Conservation (phyloP, 1,140 invertebrate species). For the Dermatophagoides farinae region DNA sequence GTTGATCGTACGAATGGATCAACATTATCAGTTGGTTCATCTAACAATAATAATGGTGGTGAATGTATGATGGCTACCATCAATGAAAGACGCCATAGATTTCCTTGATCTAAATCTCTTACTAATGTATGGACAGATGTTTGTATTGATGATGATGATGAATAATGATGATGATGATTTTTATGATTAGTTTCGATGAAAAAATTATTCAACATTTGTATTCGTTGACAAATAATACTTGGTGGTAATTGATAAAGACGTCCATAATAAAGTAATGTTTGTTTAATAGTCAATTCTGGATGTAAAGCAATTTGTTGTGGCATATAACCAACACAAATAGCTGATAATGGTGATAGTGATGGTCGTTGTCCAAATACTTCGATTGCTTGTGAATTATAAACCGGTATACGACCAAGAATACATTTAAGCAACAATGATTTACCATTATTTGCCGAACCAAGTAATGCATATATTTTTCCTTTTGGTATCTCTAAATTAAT, state of each 20-base stretch:
- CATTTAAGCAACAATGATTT: slow-evolving; percentile 16
- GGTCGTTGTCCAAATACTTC: slow-evolving; percentile 10
- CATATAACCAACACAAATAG: slow-evolving; percentile 28
- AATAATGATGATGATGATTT: too few relatives aligned
- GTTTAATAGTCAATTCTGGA: slow-evolving; percentile 25
- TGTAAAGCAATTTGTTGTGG: slow-evolving; percentile 28
- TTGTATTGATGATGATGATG: too few relatives aligned
- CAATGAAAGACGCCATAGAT: slow-evolving; percentile 73
- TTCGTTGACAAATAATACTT: slow-evolving; percentile 32
- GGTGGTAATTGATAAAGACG: slow-evolving; percentile 67
- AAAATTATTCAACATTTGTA: slow-evolving; percentile 48
- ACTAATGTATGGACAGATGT: slow-evolving; percentile 55
- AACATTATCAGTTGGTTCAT: slow-evolving; percentile 47
- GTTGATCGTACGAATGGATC: slow-evolving; percentile 51
- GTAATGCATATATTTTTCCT: slow-evolving; percentile 16
- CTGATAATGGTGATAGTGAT: slow-evolving; percentile 21
- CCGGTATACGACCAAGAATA: slow-evolving; percentile 5
- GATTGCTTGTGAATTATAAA: background rate
- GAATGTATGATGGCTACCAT: slow-evolving; percentile 78
- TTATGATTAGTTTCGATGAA: too few relatives aligned
- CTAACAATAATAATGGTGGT: slow-evolving; percentile 80
- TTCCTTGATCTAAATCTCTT: slow-evolving; percentile 60
- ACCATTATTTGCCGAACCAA: slow-evolving; percentile 11
- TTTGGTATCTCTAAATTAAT: slow-evolving; percentile 17
- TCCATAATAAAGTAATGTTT: slow-evolving; percentile 26